phyloP scores from a whole-genome alignment of 2,113 vertebrate genomes.

The Epinephelus lanceolatus region DNA sequence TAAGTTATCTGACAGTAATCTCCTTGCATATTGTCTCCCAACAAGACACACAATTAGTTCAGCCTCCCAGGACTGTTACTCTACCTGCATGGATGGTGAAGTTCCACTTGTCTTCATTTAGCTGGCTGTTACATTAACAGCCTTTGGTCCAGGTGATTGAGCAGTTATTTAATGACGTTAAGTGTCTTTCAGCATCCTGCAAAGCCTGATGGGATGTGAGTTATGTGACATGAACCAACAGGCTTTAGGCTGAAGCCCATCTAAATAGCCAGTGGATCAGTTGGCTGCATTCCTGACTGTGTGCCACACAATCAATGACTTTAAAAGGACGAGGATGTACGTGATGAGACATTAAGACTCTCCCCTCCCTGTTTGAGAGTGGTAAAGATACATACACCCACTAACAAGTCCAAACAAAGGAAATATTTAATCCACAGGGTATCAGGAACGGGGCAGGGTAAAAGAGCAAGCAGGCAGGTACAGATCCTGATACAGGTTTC shows the following conservation, averaged over 20 bases:
- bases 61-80: neutral
- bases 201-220: neutral
- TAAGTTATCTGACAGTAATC: conserved; percentile 22
- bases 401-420: no score
- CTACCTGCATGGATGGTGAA: fast-evolving
- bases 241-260: neutral
- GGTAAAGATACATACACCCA: no score
- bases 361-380: no score
- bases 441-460: no score
- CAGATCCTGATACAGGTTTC: no score
- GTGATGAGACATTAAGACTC: neutral
- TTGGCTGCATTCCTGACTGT: neutral
- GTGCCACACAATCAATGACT: neutral
- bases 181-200: conserved; percentile 16
- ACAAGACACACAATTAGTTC: conserved; percentile 18
- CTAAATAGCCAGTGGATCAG: neutral
- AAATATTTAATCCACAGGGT: no score
- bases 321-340: neutral
- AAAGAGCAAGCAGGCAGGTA: no score
- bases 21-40: conserved; percentile 17
- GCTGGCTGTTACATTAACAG: neutral
- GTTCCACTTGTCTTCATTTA: conserved; percentile 11
- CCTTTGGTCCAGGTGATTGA: neutral
- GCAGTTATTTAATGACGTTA: conserved; percentile 1
- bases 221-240: neutral